A percentile compares a stretch with the other conserved stretches of the same genome.
Evolutionary conservation across 2,113 vertebrate genomes (phyloP).

Genomic region (Notechis scutatus): DNA sequence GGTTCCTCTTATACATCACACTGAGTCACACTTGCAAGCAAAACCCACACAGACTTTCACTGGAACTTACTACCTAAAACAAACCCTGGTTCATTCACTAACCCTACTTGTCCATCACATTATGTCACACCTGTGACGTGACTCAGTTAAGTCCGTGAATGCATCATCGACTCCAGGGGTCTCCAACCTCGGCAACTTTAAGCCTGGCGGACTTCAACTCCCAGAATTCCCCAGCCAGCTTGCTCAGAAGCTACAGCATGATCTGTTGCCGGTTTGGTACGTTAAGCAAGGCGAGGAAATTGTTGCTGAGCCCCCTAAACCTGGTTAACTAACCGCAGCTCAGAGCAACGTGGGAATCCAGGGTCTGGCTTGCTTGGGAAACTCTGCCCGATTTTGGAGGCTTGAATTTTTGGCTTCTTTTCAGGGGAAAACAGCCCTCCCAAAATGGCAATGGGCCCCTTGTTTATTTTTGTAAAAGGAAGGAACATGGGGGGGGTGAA

Average conservation of each 20-base stretch:
- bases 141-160: not conserved
- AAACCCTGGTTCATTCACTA: not conserved
- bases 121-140: accelerated
- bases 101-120: not conserved
- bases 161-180: not conserved
- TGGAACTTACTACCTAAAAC: not conserved
- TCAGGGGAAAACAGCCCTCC: not conserved
- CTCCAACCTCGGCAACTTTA: too few species aligned
- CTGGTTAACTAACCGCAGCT: not conserved
- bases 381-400: not conserved
- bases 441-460: not conserved
- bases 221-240: too few species aligned
- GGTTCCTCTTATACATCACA: not conserved
- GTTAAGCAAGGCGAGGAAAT: not conserved
- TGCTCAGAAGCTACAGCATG: not conserved
- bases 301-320: not conserved
- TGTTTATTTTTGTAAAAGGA: not conserved
- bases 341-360: not conserved
- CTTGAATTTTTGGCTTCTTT: not conserved
- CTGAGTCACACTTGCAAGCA: not conserved
- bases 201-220: too few species aligned
- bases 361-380: accelerated
- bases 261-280: not conserved
- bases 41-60: not conserved
- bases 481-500: not conserved